Conservation (phyloP, 1,140 invertebrate genomes). For the Sinella curviseta region DNA sequence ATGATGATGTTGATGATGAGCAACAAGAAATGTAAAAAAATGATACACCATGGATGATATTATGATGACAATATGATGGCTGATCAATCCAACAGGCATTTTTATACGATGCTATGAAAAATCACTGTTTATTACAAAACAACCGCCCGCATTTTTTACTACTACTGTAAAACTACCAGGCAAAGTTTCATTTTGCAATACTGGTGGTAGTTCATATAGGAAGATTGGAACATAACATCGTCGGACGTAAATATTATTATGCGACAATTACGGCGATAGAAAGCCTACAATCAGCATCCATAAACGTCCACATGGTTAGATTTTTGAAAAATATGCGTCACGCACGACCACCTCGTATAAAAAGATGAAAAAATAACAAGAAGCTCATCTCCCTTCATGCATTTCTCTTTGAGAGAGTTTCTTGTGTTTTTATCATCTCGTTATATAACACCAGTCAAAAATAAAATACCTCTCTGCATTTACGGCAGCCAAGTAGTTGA, state of each 20-base stretch:
- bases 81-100: no score
- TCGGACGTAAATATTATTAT: neutral
- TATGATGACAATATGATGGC: neutral
- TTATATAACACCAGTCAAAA: neutral
- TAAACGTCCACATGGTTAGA: conserved; percentile 19
- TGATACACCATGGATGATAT: neutral
- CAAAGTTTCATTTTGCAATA: no score
- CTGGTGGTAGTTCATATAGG: no score
- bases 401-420: neutral
- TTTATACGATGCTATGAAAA: no score
- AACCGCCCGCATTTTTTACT: no score
- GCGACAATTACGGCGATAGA: neutral
- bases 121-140: no score
- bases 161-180: no score
- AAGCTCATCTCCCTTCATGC: neutral
- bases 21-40: neutral
- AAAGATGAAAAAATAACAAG: neutral
- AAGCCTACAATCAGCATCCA: conserved; percentile 17
- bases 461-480: no score
- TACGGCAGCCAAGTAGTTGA: no score
- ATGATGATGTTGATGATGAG: no score
- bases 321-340: conserved; percentile 1
- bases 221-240: neutral
- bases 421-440: neutral
- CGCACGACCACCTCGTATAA: conserved; percentile 16